Evolutionary conservation across 2,797 vertebrate genomes (phyloP).

Genomic region (Sphenodon punctatus): DNA sequence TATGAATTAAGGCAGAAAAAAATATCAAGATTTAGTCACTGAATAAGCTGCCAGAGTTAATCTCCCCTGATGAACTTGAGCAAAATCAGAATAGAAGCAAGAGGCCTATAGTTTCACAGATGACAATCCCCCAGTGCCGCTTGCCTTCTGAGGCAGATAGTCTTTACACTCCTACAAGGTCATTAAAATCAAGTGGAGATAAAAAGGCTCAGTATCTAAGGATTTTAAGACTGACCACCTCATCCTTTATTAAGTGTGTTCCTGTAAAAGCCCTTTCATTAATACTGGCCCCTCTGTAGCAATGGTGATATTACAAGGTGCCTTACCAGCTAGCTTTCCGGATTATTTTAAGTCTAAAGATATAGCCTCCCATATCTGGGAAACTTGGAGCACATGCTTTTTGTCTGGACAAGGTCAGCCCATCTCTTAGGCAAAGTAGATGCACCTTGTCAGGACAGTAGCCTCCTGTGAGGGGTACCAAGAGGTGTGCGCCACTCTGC

Average conservation of each 20-base stretch:
- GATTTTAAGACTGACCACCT: neutral
- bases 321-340: neutral
- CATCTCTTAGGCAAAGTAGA: too few relatives aligned
- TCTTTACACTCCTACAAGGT: neutral
- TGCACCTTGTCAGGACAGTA: too few relatives aligned
- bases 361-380: too few relatives aligned
- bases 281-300: neutral
- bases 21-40: constrained; percentile 83
- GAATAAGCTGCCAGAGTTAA: constrained; percentile 82
- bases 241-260: constrained; percentile 6
- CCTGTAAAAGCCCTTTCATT: neutral
- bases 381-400: too few relatives aligned
- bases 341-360: too few relatives aligned
- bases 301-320: neutral
- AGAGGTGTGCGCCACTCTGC: too few relatives aligned
- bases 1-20: constrained; percentile 82
- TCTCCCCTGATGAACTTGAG: constrained; percentile 81
- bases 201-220: neutral
- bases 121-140: constrained; percentile 34
- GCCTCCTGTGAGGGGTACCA: too few relatives aligned
- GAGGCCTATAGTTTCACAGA: constrained; percentile 37
- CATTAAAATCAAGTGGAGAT: neutral
- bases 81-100: constrained; percentile 77
- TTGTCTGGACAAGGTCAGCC: too few relatives aligned
- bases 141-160: neutral